Conservation (phyloP, 2,797 vertebrate genomes). For the Fistularia tabacaria region DNA sequence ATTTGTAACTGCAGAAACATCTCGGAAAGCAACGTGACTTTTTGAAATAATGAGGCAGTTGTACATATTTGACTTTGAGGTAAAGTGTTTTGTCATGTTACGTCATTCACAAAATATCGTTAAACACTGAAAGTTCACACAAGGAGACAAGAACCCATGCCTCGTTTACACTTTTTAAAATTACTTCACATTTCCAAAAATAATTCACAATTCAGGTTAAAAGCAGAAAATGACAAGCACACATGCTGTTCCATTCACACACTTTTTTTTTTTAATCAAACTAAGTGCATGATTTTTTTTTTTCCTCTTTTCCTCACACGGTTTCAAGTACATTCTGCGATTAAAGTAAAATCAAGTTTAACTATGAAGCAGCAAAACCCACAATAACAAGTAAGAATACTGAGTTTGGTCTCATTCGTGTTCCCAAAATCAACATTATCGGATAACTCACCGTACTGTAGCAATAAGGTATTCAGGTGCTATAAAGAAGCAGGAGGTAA, state of each 20-base stretch:
- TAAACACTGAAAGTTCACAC: slow-evolving; percentile 75
- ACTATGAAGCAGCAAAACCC: slow-evolving; percentile 76
- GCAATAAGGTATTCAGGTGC: slow-evolving; percentile 77
- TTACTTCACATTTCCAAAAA: slow-evolving; percentile 77
- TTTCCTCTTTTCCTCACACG: slow-evolving; percentile 56
- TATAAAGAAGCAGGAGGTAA: slow-evolving; percentile 78
- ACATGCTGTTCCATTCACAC: slow-evolving; percentile 78
- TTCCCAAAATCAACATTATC: slow-evolving; percentile 67
- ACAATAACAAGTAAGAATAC: slow-evolving; percentile 75
- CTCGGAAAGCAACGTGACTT: slow-evolving; percentile 73
- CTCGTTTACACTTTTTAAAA: slow-evolving; percentile 67
- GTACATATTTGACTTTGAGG: slow-evolving; percentile 80
- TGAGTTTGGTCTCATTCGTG: slow-evolving; percentile 78
- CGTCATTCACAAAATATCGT: slow-evolving; percentile 77
- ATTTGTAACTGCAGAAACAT: slow-evolving; percentile 73
- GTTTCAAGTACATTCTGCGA: slow-evolving; percentile 75
- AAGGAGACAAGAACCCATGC: slow-evolving; percentile 68
- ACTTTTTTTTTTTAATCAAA: slow-evolving; percentile 66
- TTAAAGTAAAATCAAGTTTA: slow-evolving; percentile 61
- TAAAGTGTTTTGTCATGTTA: slow-evolving; percentile 80
- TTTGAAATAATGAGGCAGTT: slow-evolving; percentile 80
- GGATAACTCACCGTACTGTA: slow-evolving; percentile 71
- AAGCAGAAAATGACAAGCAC: slow-evolving; percentile 74
- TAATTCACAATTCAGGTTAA: slow-evolving; percentile 69
- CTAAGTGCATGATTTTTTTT: slow-evolving; percentile 62